phyloP scores from a whole-genome alignment of 2,113 vertebrate genomes.

The Haplotaxodon microlepis region DNA sequence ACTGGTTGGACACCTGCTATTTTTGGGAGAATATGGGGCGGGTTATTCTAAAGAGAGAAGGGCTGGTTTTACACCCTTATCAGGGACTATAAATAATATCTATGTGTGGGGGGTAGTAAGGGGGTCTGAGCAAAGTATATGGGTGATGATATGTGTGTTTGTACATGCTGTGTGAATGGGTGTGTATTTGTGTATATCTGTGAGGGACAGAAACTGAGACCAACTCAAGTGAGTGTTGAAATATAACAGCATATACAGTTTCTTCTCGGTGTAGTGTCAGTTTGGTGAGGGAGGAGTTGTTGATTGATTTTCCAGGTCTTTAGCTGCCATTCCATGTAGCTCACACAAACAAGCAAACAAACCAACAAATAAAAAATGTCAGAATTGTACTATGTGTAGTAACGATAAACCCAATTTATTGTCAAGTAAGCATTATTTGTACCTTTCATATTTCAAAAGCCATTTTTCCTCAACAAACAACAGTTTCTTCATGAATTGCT shows the following conservation, averaged over 20 bases:
- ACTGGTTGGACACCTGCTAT: constrained; percentile 76
- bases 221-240: constrained; percentile 58
- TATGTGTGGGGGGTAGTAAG: neutral
- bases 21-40: constrained; percentile 65
- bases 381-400: neutral
- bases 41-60: constrained; percentile 76
- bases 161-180: neutral
- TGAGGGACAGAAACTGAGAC: constrained; percentile 33
- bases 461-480: neutral
- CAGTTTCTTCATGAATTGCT: neutral
- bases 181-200: constrained; percentile 26
- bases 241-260: constrained; percentile 38
- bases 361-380: neutral
- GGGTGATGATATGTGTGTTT: constrained; percentile 36
- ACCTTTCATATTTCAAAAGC: neutral
- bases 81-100: constrained; percentile 77
- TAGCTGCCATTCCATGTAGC: neutral
- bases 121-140: neutral
- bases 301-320: constrained; percentile 32
- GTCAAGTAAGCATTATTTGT: neutral
- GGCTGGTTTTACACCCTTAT: constrained; percentile 63
- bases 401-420: neutral
- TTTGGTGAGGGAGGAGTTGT: neutral
- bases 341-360: neutral
- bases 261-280: constrained; percentile 8